Base-by-base conservation (phyloP, 2,888 invertebrate species). In the Theretra japonica region DNA sequence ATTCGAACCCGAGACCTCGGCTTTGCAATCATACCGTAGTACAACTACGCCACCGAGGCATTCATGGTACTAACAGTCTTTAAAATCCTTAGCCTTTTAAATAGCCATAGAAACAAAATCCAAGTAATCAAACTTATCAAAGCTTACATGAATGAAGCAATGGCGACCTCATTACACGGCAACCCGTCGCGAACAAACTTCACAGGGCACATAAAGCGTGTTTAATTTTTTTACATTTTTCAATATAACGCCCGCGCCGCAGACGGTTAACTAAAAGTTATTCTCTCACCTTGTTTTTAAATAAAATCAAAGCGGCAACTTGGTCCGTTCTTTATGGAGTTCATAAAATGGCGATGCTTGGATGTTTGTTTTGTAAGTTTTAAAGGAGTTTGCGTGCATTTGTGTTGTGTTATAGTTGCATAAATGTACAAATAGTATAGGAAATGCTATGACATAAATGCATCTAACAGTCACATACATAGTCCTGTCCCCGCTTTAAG, bases 261-360 rank as follows among this genome's bases (percentile, higher is more conserved):
- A 33, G 70, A 72, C 65, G 70, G 76, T 79, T 80, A 86, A 86
- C 79, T 75, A 77, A 48, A 76, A 85, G 78, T 84, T 83, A 85
- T 82, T 75, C 75, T 74, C 79, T 74, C 77, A 74, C 74, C 70
- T 72, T 77, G 77, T 81, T 82, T 86, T 86, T 83, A 85, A 86
- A 84, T 85, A 86, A 86, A 86, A 87, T 86, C 86, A 86, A 87
- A 87, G 83, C 77, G 76, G 78, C 71, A 73, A 60, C 76, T 75
- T 74, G 79, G 41, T 74, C 65, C 57, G 79, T 83, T 82, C 81
- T 87, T 87, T 86, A 87, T 80, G 81, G 73, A 75, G 75, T 82
- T 80, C 81, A 85, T 86, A 86, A 86, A 86, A 83, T 65, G 23
- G 65, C 48, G 48, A 33, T 41, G 33, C 21, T 30, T 8, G 33